Base-by-base conservation (phyloP, 2,797 vertebrate genomes). In the Syngnathus rostellatus region DNA sequence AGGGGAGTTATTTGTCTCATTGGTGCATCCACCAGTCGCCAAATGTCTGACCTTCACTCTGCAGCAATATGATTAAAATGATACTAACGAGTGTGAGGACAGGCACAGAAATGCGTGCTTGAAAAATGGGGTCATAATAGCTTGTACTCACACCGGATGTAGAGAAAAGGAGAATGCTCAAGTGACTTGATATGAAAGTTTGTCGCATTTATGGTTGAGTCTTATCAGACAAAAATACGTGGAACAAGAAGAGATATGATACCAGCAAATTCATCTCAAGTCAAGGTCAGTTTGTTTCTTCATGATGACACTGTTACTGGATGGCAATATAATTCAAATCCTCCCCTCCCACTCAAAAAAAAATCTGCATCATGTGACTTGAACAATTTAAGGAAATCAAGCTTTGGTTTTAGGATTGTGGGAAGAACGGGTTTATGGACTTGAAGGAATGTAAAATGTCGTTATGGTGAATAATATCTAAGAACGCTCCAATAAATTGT, bases 121-220 rank as follows among this genome's bases (percentile, higher is more conserved):
- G 62, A 77, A 73, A 67, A 72, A 60, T 9, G 45, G 66, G 71
- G 38, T 61, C 62, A 50, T 6, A 19, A 53, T 14, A n/a, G 43
- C 40, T 16, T 17, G 21, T 72, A 59, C 40, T 54, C 62, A 62
- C 51, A 59, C 53, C 61, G 39, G 31, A 55, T 25, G 50, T 21
- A 43, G 60, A 45, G 21, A 62, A 43, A 43, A 12, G 12, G 21
- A 25, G 41, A 62, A 16, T 25, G 17, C 11, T 21, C 39, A 40
- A 61, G 10, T 17, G 5, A 11, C 39, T 61, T 40, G 9, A 61
- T 23, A 25, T 25, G 21, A 43, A 59, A 62, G 25, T 23, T 14
- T 21, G n/a, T 5, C 16, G 41, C 59, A 23, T 61, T 61, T 6
- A 41, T 40, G 58, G n/a, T 62, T 62, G 11, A 6, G 60, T 23